These are phyloP conservation scores for Brachionus plicatilis DNA, from an alignment of 1,140 invertebrate genomes.

Conservation along the genomic window DNA sequence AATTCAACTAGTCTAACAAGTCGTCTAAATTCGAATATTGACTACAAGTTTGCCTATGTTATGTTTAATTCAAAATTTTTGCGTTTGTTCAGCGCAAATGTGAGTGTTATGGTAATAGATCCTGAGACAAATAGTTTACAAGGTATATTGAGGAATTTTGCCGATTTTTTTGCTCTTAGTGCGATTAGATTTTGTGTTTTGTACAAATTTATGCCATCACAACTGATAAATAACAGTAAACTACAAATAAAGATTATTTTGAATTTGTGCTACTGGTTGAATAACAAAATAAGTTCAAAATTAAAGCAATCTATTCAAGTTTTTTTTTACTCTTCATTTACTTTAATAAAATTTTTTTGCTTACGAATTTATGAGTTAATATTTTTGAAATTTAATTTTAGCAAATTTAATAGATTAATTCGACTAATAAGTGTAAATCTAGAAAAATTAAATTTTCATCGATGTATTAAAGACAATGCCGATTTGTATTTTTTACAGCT, in stretches of 20 bases:
- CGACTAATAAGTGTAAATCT: background rate
- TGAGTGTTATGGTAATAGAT: constrained; percentile 12
- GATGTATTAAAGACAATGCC: background rate
- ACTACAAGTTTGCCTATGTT: constrained; percentile 3
- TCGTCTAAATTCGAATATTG: constrained; percentile 4
- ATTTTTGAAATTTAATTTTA: background rate
- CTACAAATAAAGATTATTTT: constrained; percentile 22
- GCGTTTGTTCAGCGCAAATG: background rate
- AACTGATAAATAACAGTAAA: background rate
- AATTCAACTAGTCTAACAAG: background rate
- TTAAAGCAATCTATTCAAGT: background rate
- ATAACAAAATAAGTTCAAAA: background rate
- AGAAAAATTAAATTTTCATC: constrained; percentile 11
- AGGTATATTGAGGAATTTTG: constrained; percentile 28
- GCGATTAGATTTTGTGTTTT: constrained; percentile 4
- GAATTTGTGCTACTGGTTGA: constrained; percentile 23
- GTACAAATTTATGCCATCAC: constrained; percentile 1
- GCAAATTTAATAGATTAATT: background rate
- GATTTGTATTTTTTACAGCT: background rate
- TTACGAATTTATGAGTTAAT: background rate
- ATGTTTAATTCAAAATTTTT: constrained; percentile 35
- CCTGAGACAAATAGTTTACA: constrained; percentile 26
- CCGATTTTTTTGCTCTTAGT: constrained; percentile 22
- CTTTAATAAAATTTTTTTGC: constrained; percentile 24
- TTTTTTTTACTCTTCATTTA: constrained; percentile 18